Evolutionary conservation across 2,797 vertebrate genomes (phyloP).

Genomic region (Crocidura indochinensis): DNA sequence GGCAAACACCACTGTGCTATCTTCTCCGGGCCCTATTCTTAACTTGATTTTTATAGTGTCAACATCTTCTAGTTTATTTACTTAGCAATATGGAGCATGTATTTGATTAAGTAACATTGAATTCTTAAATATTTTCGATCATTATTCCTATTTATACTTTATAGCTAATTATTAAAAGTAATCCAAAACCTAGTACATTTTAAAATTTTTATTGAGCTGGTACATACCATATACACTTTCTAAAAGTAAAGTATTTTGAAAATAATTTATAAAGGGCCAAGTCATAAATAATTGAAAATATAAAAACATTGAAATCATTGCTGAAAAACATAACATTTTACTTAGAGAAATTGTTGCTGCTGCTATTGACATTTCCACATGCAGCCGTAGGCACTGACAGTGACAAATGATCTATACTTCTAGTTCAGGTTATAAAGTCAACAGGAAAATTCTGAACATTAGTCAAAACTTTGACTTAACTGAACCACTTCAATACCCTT

Average conservation of each 20-base stretch:
- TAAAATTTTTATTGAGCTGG: background rate
- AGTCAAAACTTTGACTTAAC: slow-evolving; percentile 45
- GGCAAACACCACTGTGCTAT: too few species aligned
- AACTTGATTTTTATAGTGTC: background rate
- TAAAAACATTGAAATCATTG: slow-evolving; percentile 37
- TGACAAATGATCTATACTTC: slow-evolving; percentile 31
- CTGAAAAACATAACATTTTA: slow-evolving; percentile 40
- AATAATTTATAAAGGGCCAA: background rate
- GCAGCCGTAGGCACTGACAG: slow-evolving; percentile 19
- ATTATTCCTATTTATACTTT: too few species aligned
- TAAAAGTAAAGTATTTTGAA: background rate
- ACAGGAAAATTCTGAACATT: slow-evolving; percentile 27
- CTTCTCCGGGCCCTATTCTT: background rate
- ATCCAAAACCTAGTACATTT: background rate
- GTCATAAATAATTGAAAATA: background rate
- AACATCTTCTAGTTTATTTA: background rate
- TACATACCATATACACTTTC: background rate
- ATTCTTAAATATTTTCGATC: background rate
- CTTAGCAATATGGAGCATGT: background rate
- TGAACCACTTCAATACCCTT: slow-evolving; percentile 56
- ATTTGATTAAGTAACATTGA: background rate
- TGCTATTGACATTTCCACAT: slow-evolving; percentile 32
- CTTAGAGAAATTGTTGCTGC: background rate
- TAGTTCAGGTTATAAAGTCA: slow-evolving; percentile 24
- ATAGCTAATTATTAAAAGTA: background rate